Percentiles rank a stretch among this genome's conserved stretches.
Evolutionary conservation across 2,113 vertebrate species (phyloP).

Genomic region (Hoplias malabaricus): DNA sequence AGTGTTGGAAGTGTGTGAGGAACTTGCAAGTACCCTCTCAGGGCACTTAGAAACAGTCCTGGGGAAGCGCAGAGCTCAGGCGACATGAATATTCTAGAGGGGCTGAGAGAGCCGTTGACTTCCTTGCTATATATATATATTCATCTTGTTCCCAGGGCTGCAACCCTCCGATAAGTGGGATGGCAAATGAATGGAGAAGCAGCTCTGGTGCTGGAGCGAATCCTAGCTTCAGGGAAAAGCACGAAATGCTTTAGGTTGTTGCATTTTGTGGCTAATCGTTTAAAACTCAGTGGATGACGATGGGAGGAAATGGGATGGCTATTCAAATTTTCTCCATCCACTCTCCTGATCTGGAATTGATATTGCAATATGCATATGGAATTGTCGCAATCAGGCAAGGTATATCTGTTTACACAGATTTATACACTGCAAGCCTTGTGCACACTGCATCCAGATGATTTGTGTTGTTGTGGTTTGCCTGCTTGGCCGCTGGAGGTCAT

Average conservation of each 20-base stretch:
- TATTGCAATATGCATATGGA: neutral
- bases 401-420: neutral
- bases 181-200: neutral
- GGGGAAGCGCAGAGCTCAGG: neutral
- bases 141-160: neutral
- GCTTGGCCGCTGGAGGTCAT: neutral
- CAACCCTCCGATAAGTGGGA: neutral
- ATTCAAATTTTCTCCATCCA: neutral
- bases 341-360: neutral
- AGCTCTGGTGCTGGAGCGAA: neutral
- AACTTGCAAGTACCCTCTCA: neutral
- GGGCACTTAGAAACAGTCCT: conserved; percentile 23
- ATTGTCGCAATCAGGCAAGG: neutral
- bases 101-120: neutral
- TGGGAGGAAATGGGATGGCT: neutral
- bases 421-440: too few species aligned
- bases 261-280: neutral
- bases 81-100: conserved; percentile 44
- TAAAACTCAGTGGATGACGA: neutral
- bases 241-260: neutral
- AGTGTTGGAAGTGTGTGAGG: neutral
- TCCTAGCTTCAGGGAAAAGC: neutral
- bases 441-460: too few species aligned
- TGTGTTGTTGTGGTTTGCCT: too few species aligned
- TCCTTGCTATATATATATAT: neutral